Evolutionary conservation across 2,113 vertebrate genomes (phyloP).

Genomic region (Antechinus stuartii): DNA sequence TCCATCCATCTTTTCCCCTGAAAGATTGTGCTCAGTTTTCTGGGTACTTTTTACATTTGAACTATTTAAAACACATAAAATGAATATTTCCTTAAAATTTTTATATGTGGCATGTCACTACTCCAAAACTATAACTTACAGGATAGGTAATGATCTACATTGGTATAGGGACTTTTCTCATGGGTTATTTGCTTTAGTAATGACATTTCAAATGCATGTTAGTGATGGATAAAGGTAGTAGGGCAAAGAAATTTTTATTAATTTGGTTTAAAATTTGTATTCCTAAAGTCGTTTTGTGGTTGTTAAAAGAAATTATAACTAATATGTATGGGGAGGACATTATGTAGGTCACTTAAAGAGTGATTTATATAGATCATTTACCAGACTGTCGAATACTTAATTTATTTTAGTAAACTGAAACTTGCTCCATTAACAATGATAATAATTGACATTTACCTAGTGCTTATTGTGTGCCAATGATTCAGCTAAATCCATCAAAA

Average conservation of each 20-base stretch:
- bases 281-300: not conserved
- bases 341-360: not conserved
- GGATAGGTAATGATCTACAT: not conserved
- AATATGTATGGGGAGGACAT: not conserved
- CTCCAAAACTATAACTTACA: not conserved
- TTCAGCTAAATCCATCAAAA: no score
- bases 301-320: not conserved
- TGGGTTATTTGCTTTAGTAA: not conserved
- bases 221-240: not conserved
- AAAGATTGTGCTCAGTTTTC: no score
- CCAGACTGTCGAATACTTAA: no score
- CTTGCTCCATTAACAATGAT: no score
- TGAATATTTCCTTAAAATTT: not conserved
- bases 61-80: not conserved
- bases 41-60: not conserved
- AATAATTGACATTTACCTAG: no score
- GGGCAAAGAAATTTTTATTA: not conserved
- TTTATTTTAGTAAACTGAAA: no score
- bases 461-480: no score
- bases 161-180: not conserved
- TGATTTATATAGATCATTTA: not conserved
- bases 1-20: no score
- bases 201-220: not conserved
- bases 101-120: not conserved
- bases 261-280: not conserved